Conservation (phyloP, 1,140 invertebrate genomes). For the Mycetomoellerius zeteki region DNA sequence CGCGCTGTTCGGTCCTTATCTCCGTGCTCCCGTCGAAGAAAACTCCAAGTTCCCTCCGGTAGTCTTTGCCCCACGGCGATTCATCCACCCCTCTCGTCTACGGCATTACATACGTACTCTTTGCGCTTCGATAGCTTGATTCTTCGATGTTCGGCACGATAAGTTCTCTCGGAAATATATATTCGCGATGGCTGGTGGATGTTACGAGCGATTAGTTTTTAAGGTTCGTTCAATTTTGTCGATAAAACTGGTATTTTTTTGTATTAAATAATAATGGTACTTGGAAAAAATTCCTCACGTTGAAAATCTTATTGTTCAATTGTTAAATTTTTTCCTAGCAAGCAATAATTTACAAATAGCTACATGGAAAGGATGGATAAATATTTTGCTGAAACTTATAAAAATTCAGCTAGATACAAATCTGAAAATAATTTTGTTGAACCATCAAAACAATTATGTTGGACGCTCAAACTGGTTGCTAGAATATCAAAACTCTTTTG, state of each 20-base stretch:
- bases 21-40: slow-evolving; percentile 42
- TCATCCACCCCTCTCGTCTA: slow-evolving; percentile 30
- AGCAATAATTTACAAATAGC: not conserved
- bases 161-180: slow-evolving; percentile 31
- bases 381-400: no score
- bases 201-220: slow-evolving; percentile 42
- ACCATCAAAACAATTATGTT: no score
- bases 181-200: not conserved
- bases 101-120: slow-evolving; percentile 52
- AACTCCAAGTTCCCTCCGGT: slow-evolving; percentile 43
- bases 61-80: slow-evolving; percentile 42
- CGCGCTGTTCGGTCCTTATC: slow-evolving; percentile 65
- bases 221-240: slow-evolving; percentile 11
- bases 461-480: no score
- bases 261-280: not conserved
- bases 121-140: slow-evolving; percentile 42
- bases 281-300: not conserved
- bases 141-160: slow-evolving; percentile 37
- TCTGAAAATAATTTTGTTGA: no score
- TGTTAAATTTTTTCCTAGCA: not conserved
- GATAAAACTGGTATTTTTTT: not conserved
- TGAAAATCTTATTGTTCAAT: not conserved
- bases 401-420: no score
- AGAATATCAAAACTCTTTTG: no score
- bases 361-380: no score